These are phyloP conservation scores for Venustaconcha ellipsiformis DNA, from an alignment of 1,140 invertebrate genomes.

Conservation along the genomic window DNA sequence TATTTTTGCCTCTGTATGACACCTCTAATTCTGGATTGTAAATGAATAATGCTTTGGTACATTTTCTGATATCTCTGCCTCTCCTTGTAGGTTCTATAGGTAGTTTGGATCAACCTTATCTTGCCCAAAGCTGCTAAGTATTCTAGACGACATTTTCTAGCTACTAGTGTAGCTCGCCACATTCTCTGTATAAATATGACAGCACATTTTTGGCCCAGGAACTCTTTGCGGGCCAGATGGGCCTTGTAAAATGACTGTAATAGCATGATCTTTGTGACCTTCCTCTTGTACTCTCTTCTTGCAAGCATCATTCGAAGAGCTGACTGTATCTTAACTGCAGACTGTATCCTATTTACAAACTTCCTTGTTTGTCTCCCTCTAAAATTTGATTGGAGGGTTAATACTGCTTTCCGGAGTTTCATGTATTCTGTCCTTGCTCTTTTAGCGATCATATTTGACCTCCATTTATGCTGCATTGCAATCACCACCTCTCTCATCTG, in stretches of 20 bases:
- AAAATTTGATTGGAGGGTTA: constrained; percentile 27
- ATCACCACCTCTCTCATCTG: constrained; percentile 10
- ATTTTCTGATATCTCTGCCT: neutral
- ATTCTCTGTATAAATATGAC: neutral
- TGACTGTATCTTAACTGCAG: constrained; percentile 38
- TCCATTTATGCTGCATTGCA: constrained; percentile 10
- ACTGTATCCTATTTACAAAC: neutral
- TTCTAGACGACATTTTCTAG: no score
- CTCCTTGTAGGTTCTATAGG: neutral
- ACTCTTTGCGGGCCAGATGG: neutral
- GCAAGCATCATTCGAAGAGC: constrained; percentile 24
- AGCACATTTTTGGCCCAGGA: constrained; percentile 1
- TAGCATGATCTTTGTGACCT: no score
- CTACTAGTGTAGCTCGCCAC: constrained; percentile 2
- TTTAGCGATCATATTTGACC: constrained; percentile 19
- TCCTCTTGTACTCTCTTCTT: constrained; percentile 5
- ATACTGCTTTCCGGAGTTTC: constrained; percentile 16
- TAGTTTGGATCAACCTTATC: constrained; percentile 9
- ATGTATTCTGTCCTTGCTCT: constrained; percentile 15
- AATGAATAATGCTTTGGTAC: constrained; percentile 9
- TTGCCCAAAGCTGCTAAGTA: neutral
- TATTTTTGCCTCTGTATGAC: constrained; percentile 18
- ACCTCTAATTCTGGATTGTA: constrained; percentile 32
- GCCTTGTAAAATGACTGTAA: no score
- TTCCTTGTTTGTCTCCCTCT: constrained; percentile 22